These are phyloP conservation scores for Marmota monax DNA, from an alignment of 2,113 vertebrate species.

Conservation along the genomic window DNA sequence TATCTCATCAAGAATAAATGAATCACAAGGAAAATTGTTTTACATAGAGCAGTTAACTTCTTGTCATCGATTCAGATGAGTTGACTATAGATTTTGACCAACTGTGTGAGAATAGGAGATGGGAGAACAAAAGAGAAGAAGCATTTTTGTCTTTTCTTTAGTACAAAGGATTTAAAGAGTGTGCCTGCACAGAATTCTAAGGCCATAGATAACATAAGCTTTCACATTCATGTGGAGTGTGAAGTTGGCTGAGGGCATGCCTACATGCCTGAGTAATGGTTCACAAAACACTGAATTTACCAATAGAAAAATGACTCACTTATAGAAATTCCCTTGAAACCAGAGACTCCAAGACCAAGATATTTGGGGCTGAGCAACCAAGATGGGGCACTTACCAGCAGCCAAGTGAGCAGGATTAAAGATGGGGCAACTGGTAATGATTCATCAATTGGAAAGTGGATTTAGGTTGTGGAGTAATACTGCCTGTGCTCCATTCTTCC, in stretches of 20 bases:
- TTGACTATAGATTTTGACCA: slow-evolving; percentile 59
- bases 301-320: slow-evolving; percentile 60
- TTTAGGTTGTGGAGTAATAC: background rate
- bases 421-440: slow-evolving; percentile 23
- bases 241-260: background rate
- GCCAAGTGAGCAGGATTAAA: slow-evolving; percentile 11
- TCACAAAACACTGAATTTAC: slow-evolving; percentile 47
- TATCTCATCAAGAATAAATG: slow-evolving; percentile 71
- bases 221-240: background rate
- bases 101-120: slow-evolving; percentile 53
- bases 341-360: background rate
- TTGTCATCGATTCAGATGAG: slow-evolving; percentile 78
- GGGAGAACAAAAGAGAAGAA: slow-evolving; percentile 20
- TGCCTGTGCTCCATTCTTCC: slow-evolving; percentile 15
- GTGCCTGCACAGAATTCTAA: background rate
- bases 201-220: slow-evolving; percentile 9
- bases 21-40: slow-evolving; percentile 81
- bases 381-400: background rate
- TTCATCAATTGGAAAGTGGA: slow-evolving; percentile 47
- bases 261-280: background rate
- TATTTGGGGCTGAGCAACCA: background rate
- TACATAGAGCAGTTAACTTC: slow-evolving; percentile 77
- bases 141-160: background rate
- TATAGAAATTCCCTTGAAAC: background rate
- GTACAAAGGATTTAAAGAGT: background rate